phyloP scores from a whole-genome alignment of 2,888 invertebrate genomes.

The Plebejus anna region DNA sequence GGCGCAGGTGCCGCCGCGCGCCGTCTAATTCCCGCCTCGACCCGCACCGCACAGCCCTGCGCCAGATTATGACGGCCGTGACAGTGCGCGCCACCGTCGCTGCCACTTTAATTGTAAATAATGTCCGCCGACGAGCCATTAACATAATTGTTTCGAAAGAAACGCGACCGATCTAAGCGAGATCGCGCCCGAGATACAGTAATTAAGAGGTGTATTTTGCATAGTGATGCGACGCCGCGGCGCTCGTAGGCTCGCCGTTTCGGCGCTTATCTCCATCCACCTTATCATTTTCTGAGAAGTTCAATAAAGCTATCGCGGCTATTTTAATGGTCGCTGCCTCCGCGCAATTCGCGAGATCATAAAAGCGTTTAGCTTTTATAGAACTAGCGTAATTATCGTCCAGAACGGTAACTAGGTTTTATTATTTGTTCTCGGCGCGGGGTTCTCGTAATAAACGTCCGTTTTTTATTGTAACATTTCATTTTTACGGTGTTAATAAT shows the following conservation, averaged over 20 bases:
- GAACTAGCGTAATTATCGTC: conserved; percentile 59
- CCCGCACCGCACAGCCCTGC: conserved; percentile 46
- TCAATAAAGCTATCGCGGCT: conserved; percentile 29
- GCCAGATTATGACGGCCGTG: conserved; percentile 64
- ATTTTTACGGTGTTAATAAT: conserved; percentile 61
- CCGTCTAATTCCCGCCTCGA: not conserved
- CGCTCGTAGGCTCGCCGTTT: conserved; percentile 61
- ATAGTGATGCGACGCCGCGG: conserved; percentile 58
- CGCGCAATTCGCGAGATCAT: conserved; percentile 15
- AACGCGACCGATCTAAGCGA: conserved; percentile 61
- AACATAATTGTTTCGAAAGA: conserved; percentile 74
- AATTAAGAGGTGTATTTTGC: conserved; percentile 71
- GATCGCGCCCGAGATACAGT: conserved; percentile 70
- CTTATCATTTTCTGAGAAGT: conserved; percentile 57
- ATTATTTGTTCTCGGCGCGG: conserved; percentile 55
- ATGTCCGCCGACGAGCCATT: conserved; percentile 56
- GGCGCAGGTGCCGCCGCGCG: conserved; percentile 60
- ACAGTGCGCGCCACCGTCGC: conserved; percentile 50
- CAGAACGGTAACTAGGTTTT: conserved; percentile 60
- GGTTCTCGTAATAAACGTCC: conserved; percentile 56
- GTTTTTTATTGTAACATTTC: conserved; percentile 63
- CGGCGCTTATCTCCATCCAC: conserved; percentile 53
- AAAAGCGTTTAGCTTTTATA: conserved; percentile 35
- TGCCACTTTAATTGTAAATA: conserved; percentile 66
- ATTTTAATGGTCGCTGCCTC: not conserved